These are phyloP conservation scores for Procavia capensis DNA, from an alignment of 2,113 vertebrate genomes.

Conservation along the genomic window DNA sequence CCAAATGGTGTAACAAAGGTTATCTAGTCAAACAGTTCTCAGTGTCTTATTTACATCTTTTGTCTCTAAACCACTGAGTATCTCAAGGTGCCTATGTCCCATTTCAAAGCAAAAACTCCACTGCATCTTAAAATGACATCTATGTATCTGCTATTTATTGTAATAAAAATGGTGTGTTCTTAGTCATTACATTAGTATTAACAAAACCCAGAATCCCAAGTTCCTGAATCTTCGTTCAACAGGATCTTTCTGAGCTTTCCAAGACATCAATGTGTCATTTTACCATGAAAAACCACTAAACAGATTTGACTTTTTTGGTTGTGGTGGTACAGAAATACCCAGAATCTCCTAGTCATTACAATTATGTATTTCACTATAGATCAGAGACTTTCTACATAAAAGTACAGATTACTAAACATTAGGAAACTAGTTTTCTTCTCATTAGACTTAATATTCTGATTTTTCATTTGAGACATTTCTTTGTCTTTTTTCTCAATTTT, in stretches of 20 bases:
- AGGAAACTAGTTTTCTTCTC: background rate
- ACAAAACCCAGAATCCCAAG: constrained; percentile 34
- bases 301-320: background rate
- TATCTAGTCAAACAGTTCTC: background rate
- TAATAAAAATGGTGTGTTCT: background rate
- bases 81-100: background rate
- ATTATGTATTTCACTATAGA: background rate
- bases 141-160: background rate
- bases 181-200: background rate
- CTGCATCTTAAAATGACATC: background rate
- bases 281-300: constrained; percentile 36
- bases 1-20: background rate
- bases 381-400: constrained; percentile 17
- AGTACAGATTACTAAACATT: constrained; percentile 29
- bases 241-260: constrained; percentile 43
- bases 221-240: background rate
- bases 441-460: constrained; percentile 10
- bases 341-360: background rate
- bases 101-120: constrained; percentile 28
- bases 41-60: background rate
- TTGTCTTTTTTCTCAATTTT: constrained; percentile 41
- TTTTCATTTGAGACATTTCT: constrained; percentile 32
- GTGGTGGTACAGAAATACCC: constrained; percentile 5
- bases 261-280: background rate
- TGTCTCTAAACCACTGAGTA: background rate